A percentile compares a stretch with the other conserved stretches of the same genome.
These are phyloP conservation scores for Tenthredo notha DNA, from an alignment of 2,888 invertebrate species.

Conservation along the genomic window DNA sequence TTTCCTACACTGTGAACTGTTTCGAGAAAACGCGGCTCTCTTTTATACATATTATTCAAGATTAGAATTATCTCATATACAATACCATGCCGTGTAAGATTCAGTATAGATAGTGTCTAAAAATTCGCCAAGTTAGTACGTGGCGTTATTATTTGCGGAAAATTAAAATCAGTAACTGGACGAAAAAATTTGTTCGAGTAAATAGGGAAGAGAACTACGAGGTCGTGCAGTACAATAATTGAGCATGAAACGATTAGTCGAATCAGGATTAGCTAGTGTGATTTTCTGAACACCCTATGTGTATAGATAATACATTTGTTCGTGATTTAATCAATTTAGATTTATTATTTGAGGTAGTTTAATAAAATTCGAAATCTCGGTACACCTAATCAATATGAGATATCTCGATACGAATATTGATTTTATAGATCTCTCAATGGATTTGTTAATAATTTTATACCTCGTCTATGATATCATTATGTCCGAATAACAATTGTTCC, in stretches of 20 bases:
- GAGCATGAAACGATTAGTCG: neutral
- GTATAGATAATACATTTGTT: neutral
- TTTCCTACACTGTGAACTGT: neutral
- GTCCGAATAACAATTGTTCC: neutral
- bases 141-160: neutral
- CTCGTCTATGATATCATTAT: neutral
- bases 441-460: neutral
- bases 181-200: neutral
- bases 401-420: neutral
- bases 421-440: neutral
- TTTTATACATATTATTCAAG: neutral
- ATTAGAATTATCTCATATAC: neutral
- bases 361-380: neutral
- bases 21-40: neutral
- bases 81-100: neutral
- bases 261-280: neutral
- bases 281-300: neutral
- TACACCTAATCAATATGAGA: neutral
- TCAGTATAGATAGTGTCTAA: neutral
- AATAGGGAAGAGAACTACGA: neutral
- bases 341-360: neutral
- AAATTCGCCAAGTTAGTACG: neutral
- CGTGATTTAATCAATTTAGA: neutral
- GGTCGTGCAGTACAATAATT: neutral
- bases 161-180: neutral